phyloP scores from a whole-genome alignment of 2,113 vertebrate species.

The Pollachius pollachius region DNA sequence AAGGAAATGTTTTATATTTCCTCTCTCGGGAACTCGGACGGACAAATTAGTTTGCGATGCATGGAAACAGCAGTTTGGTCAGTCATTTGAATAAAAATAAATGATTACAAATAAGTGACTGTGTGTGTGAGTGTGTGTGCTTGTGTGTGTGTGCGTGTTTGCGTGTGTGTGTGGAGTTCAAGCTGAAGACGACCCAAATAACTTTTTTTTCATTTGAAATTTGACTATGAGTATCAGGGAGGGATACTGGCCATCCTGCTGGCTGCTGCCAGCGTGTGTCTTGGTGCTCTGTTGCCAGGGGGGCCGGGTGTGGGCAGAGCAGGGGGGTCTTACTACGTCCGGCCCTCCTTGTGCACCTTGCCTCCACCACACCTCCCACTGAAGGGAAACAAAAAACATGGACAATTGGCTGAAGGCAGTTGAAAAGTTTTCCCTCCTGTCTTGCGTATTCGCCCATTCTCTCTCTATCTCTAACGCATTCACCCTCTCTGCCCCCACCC shows the following conservation, averaged over 20 bases:
- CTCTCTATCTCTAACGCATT: too few relatives aligned
- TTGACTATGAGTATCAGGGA: too few relatives aligned
- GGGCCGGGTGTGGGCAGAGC: too few relatives aligned
- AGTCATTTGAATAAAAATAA: background rate
- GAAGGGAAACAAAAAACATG: conserved; percentile 26
- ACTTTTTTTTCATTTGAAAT: too few relatives aligned
- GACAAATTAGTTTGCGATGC: conserved; percentile 23
- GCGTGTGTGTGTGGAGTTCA: background rate
- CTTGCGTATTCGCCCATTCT: background rate
- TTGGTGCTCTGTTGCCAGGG: too few relatives aligned
- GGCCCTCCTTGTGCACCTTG: conserved; percentile 11
- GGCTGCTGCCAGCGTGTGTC: too few relatives aligned
- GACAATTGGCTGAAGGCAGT: conserved; percentile 22
- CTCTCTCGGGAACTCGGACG: background rate
- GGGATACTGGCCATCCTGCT: too few relatives aligned
- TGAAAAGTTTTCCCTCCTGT: background rate
- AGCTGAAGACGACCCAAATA: too few relatives aligned
- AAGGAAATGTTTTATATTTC: background rate
- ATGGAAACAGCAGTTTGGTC: conserved; percentile 31
- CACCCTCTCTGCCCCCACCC: background rate
- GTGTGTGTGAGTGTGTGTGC: background rate
- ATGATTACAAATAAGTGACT: background rate
- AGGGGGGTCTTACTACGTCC: too few relatives aligned
- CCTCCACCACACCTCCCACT: conserved; percentile 16
- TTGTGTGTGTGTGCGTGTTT: background rate